Evolutionary conservation across 2,888 invertebrate genomes (phyloP), one percentile per base, ranked within the genome.

Genomic region (Pilophorus perplexus): DNA sequence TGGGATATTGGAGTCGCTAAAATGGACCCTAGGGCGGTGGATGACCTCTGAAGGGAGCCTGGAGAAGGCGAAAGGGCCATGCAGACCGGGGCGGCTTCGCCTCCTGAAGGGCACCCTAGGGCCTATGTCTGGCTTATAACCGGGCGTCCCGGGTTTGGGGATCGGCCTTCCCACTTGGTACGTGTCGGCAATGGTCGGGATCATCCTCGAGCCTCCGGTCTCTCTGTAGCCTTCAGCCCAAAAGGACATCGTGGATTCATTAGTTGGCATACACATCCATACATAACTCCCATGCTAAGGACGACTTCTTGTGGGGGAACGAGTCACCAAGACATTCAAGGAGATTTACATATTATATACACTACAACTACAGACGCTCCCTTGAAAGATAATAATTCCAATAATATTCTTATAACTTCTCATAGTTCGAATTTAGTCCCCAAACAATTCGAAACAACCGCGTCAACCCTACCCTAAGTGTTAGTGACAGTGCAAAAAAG

Each of bases 11-110:
- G 62, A 55, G 28, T 66, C 52, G 40, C 57, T 40, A 72, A 91
- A 84, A 79, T 88, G 89, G 74, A 90, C 85, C 70, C 90, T 84
- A 40, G 92, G 92, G 73, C 86, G 84, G 75, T 85, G 84, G 85
- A 87, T 86, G 70, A 82, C 82, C 28, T 91, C 90, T 71, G 86
- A 82, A 33, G 93, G 93, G 72, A 92, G 85, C 66, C 90, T 83
- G 74, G 92, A 92, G 81, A 93, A 93, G 66, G 93, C 93, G 77
- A 90, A 93, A 27, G 92, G 93, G 25, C 93, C 93, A 16, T 91
- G 92, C 73, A 88, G 79, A 12, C 93, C 91, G 12, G 91, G 88
- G 71, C 90, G 66, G 68, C 78, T 77, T 70, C 75, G 78, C 75
- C 77, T 76, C 75, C 77, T 77, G 72, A 74, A 77, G 72, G 79